Evolutionary conservation across 2,888 invertebrate species (phyloP), one percentile per base, ranked within the genome.

Genomic region (Chrysolina oricalcia): DNA sequence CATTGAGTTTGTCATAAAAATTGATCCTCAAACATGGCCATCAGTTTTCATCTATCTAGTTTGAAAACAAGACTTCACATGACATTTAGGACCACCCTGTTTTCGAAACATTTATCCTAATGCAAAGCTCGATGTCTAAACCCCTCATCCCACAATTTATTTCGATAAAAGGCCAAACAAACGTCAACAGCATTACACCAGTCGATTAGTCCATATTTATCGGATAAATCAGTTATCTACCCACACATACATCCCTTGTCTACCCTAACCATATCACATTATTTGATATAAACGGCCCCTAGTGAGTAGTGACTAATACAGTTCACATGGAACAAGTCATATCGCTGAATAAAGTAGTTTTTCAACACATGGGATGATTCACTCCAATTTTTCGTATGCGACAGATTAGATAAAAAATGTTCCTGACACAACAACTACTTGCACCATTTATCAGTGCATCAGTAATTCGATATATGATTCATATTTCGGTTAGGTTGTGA

Each of bases 141-240:
- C 21, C 53, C 21, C 53, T 66, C 65, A 48, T 23, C n/a, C 53
- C 53, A 27, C 40, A 35, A 68, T 40, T 68, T 21, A 68, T 68
- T 17, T 48, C 40, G 68, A 53, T 68, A 48, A 53, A 68, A 68
- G 56, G 50, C 56, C 40, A n/a, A 69, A 41, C 65, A 73, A 75
- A 75, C 65, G 70, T 73, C 75, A 75, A 75, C 75, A 70, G 46
- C 40, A 53, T 65, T 63, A 64, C 68, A 75, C 75, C 75, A 78
- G 71, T 72, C 73, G 75, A 78, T 78, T 75, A 78, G 77, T 75
- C 46, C 63, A 72, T 71, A 71, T 77, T 75, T 73, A 78, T 75
- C 73, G 75, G 75, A 78, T 78, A 75, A 78, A 73, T 78, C 77
- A 77, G 66, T 73, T 72, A 72, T 75, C 64, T 78, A 63, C 69